Evolutionary conservation across 1,140 invertebrate species (phyloP).

Genomic region (Leptopilina boulardi): DNA sequence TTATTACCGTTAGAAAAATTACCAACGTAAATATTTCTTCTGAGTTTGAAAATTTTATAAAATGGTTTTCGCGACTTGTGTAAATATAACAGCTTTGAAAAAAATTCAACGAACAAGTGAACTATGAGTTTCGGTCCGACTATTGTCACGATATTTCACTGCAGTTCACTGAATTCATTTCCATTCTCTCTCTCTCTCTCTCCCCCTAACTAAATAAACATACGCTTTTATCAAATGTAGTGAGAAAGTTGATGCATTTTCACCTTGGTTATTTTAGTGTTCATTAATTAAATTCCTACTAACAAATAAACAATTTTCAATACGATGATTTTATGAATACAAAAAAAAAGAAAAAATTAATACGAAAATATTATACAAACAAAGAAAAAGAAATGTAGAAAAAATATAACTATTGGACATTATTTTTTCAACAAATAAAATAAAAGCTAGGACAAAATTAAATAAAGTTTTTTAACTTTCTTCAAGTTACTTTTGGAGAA

Average conservation of each 20-base stretch:
- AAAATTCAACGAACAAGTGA: constrained; percentile 11
- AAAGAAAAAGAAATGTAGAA: background rate
- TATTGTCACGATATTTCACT: constrained; percentile 22
- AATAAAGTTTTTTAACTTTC: constrained; percentile 11
- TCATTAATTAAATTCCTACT: background rate
- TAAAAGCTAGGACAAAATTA: background rate
- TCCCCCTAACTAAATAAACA: background rate
- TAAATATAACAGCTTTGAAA: background rate
- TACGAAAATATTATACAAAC: too few species aligned
- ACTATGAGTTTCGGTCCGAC: constrained; percentile 14
- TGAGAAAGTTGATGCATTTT: background rate
- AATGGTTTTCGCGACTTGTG: background rate
- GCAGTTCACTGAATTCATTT: constrained; percentile 31
- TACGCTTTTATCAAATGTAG: background rate
- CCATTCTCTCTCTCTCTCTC: background rate
- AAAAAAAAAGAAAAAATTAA: background rate
- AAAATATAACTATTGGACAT: too few species aligned
- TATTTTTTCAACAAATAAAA: background rate
- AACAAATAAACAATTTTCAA: background rate
- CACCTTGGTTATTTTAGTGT: background rate
- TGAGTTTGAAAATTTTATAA: constrained; percentile 8
- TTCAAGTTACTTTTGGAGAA: background rate
- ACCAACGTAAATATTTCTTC: background rate
- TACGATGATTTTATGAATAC: background rate
- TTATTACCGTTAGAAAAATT: background rate